phyloP scores from a whole-genome alignment of 2,888 invertebrate genomes.

The Cactoblastis cactorum region DNA sequence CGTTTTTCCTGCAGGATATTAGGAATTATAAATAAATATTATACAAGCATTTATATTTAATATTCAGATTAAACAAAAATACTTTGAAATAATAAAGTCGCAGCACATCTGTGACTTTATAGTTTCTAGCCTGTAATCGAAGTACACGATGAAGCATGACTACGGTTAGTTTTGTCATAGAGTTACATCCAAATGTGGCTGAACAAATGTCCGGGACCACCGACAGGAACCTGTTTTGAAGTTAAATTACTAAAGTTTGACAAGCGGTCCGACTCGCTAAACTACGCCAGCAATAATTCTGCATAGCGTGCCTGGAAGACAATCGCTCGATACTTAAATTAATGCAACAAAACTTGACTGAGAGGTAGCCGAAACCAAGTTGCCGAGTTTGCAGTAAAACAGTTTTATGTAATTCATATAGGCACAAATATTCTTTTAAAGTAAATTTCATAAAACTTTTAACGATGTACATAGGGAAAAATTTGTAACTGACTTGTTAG shows the following conservation, averaged over 20 bases:
- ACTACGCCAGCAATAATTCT: constrained; percentile 72
- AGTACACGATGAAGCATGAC: not conserved
- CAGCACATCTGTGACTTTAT: no score
- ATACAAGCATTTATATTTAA: no score
- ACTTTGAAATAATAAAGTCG: not conserved
- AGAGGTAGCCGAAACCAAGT: not conserved
- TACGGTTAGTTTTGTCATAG: constrained; percentile 42
- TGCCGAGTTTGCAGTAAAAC: not conserved
- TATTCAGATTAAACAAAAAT: not conserved
- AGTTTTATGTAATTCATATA: not conserved
- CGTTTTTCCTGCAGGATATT: no score
- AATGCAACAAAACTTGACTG: constrained; percentile 25
- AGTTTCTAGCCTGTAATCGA: no score
- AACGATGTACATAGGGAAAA: no score
- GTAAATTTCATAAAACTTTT: no score
- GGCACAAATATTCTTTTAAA: no score
- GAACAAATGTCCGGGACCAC: constrained; percentile 58
- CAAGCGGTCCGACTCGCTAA: constrained; percentile 65
- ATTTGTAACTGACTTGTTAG: no score
- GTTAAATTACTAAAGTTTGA: constrained; percentile 79
- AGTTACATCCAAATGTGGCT: constrained; percentile 43
- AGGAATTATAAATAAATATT: no score
- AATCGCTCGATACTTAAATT: constrained; percentile 48
- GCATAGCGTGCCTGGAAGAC: constrained; percentile 56
- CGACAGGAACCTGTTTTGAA: constrained; percentile 70